Percentiles rank a stretch among this genome's conserved stretches.
Conservation (phyloP, 37 sponge, comb jelly and placozoan species). For the Spongia lamella region DNA sequence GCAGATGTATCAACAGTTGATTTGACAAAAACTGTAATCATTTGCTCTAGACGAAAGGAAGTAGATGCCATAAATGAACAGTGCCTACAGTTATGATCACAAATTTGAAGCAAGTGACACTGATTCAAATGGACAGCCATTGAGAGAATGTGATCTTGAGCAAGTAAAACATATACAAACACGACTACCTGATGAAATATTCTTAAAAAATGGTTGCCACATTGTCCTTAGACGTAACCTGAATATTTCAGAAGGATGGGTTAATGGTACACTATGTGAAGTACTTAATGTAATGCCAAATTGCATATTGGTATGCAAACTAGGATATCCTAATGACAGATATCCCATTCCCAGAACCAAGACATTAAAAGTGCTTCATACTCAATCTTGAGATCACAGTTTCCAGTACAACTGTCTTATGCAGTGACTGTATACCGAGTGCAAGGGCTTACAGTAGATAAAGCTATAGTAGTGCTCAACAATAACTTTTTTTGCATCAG, state of each 20-base stretch:
- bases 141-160: background rate
- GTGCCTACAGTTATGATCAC: background rate
- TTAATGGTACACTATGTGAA: too few relatives aligned
- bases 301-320: background rate
- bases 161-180: background rate
- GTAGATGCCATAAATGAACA: background rate
- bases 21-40: conserved; percentile 9
- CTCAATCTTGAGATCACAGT: too few relatives aligned
- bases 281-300: too few relatives aligned
- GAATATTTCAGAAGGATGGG: conserved; percentile 4
- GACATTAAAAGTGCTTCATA: conserved; percentile 1
- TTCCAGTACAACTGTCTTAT: conserved; percentile 1
- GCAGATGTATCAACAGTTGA: background rate
- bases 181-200: background rate
- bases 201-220: background rate
- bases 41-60: conserved; percentile 11
- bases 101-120: background rate
- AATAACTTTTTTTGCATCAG: conserved; percentile 9
- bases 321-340: background rate
- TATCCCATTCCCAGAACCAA: background rate
- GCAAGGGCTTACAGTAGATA: conserved; percentile 11
- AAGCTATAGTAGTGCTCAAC: conserved; percentile 1
- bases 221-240: background rate
- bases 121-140: conserved; percentile 6
- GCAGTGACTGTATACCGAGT: conserved; percentile 18